Evolutionary conservation across 2,888 invertebrate genomes (phyloP), one percentile per base, ranked within the genome.

Genomic region (Digitonthophagus gazella): DNA sequence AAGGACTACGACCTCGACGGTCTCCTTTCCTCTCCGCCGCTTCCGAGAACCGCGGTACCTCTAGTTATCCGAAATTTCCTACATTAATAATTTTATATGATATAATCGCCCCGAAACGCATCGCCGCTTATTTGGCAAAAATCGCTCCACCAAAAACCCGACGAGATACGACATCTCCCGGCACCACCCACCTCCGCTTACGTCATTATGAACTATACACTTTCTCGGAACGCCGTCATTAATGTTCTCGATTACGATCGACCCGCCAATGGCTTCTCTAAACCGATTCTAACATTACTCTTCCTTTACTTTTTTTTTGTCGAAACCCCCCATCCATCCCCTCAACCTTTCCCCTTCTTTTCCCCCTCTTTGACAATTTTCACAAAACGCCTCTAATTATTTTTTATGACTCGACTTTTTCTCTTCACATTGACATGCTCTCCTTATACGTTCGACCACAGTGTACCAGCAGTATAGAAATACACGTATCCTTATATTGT

Each of bases 1-100:
- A 61, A 61, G n/a, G 61, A 61, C 18, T 20, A 61, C 18, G 58
- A 15, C 4, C 58, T 11, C 2, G 14, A 5, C 57, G 16, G 57
- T 16, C 57, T 14, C 57, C 16, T 57, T 16, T 14, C 58, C 11
- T 16, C 16, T 15, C 58, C 58, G 11, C 18, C 28, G 11, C 18
- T 61, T n/a, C 61, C n/a, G 19, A 19, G n/a, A 19, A 18, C 57
- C 18, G 61, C 61, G 20, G 20, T 19, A 19, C 61, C 61, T 61
- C 18, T 20, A 61, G 61, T 61, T 61, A 61, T 61, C 61, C 19
- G 61, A 61, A 61, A 61, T 61, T 61, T 61, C 20, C 18, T 61
- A 61, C 61, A 61, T 61, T 61, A 61, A 61, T 61, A 61, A 61
- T 61, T 61, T 61, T 61, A 61, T 61, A 61, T 61, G 19, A 61